Conservation (phyloP, 2,113 vertebrate species). For the Oostethus manadensis region DNA sequence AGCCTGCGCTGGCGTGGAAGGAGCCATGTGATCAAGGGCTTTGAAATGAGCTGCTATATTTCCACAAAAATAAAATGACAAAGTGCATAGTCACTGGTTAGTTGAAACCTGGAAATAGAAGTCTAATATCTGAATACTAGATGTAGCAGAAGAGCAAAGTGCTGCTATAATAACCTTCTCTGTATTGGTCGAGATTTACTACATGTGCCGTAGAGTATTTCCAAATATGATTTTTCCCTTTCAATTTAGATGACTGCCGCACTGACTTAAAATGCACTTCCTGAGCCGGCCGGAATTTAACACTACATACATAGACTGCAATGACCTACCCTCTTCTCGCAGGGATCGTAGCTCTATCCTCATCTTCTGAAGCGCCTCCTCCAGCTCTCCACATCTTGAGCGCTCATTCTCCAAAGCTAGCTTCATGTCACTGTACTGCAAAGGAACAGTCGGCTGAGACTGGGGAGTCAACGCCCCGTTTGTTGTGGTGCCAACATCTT, state of each 20-base stretch:
- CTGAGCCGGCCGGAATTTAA: background rate
- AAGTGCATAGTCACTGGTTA: conserved; percentile 1
- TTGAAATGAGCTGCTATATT: conserved; percentile 89
- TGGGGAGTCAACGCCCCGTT: conserved; percentile 54
- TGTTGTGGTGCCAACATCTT: conserved; percentile 78
- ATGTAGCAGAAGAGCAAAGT: conserved; percentile 10
- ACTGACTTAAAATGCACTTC: background rate
- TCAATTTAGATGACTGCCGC: background rate
- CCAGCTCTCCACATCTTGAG: conserved; percentile 89
- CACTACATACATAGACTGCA: background rate
- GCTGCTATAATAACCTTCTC: conserved; percentile 15
- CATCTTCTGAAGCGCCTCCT: conserved; percentile 97
- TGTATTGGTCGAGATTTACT: conserved; percentile 8
- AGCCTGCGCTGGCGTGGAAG: conserved; percentile 88
- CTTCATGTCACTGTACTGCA: conserved; percentile 97
- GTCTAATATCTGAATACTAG: background rate
- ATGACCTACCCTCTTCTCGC: conserved; percentile 87
- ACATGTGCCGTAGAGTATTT: background rate
- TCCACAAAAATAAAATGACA: conserved; percentile 11
- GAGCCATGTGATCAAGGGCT: conserved; percentile 83
- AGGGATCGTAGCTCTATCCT: conserved; percentile 92
- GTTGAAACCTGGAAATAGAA: background rate
- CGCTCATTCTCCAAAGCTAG: conserved; percentile 95
- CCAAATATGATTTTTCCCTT: background rate
- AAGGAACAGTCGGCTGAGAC: conserved; percentile 74